A percentile compares a stretch with the other conserved stretches of the same genome.
Evolutionary conservation across 2,888 invertebrate genomes (phyloP).

Genomic region (Labia minor): DNA sequence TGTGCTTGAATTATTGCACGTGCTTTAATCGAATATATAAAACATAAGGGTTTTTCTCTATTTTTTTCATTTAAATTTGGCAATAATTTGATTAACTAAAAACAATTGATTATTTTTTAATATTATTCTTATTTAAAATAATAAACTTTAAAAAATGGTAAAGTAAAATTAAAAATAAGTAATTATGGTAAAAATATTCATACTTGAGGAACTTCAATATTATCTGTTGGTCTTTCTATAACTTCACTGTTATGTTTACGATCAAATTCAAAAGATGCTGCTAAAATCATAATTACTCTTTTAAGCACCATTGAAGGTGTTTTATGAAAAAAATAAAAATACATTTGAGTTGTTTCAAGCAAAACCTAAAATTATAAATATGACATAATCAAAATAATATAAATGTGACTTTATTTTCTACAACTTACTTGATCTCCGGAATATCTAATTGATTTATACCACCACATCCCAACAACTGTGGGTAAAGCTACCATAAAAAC

Average conservation of each 20-base stretch:
- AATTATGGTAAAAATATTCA: constrained; percentile 31
- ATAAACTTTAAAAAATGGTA: not conserved
- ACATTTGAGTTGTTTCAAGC: constrained; percentile 92
- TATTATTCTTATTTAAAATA: not conserved
- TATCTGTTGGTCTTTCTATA: constrained; percentile 82
- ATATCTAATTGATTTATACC: constrained; percentile 95
- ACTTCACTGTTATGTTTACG: constrained; percentile 90
- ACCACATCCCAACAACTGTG: constrained; percentile 90
- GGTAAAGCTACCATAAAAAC: constrained; percentile 97
- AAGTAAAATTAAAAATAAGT: constrained; percentile 15
- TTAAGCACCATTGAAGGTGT: constrained; percentile 92
- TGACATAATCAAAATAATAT: constrained; percentile 13
- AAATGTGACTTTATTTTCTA: no score
- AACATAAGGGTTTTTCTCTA: constrained; percentile 86
- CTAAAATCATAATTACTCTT: constrained; percentile 91
- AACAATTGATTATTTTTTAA: constrained; percentile 26
- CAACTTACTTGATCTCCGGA: constrained; percentile 75
- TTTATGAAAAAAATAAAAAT: constrained; percentile 90
- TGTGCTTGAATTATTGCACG: constrained; percentile 93
- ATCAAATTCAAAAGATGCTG: constrained; percentile 93
- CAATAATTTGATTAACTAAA: constrained; percentile 77
- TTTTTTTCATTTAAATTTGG: constrained; percentile 92
- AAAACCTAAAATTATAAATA: constrained; percentile 51
- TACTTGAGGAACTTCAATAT: constrained; percentile 86
- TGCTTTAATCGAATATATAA: constrained; percentile 77